Percentiles rank a stretch among this genome's conserved stretches.
Evolutionary conservation across 2,797 vertebrate species (phyloP).

Genomic region (Syndactyla subalaris): DNA sequence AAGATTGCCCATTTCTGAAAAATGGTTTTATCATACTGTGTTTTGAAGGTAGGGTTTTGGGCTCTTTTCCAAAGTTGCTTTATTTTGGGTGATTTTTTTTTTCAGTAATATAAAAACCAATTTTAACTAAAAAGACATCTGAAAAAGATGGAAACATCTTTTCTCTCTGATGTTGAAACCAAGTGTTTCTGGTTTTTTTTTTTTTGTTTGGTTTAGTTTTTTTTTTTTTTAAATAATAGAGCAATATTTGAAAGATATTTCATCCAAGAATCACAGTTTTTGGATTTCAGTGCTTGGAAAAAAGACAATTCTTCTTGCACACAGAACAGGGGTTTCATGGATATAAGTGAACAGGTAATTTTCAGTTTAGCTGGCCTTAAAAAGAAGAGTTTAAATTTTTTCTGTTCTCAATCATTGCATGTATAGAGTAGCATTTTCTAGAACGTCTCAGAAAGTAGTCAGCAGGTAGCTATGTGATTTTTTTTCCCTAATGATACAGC

Average conservation of each 20-base stretch:
- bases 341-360: background rate
- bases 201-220: background rate
- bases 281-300: background rate
- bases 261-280: background rate
- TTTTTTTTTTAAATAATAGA: background rate
- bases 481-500: background rate
- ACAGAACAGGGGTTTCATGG: background rate
- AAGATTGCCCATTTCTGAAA: background rate
- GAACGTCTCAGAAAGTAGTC: background rate
- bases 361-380: background rate
- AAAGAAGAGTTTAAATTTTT: background rate
- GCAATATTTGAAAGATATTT: background rate
- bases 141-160: background rate
- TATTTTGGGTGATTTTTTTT: background rate
- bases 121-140: background rate
- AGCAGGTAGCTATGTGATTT: background rate
- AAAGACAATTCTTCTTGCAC: background rate
- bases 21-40: background rate
- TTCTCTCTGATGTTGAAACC: background rate
- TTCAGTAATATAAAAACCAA: rapidly evolving
- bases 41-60: background rate
- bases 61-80: background rate
- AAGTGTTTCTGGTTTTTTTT: background rate
- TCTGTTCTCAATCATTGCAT: background rate
- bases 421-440: background rate